phyloP scores from a whole-genome alignment of 2,113 vertebrate species.

The Colaptes auratus region DNA sequence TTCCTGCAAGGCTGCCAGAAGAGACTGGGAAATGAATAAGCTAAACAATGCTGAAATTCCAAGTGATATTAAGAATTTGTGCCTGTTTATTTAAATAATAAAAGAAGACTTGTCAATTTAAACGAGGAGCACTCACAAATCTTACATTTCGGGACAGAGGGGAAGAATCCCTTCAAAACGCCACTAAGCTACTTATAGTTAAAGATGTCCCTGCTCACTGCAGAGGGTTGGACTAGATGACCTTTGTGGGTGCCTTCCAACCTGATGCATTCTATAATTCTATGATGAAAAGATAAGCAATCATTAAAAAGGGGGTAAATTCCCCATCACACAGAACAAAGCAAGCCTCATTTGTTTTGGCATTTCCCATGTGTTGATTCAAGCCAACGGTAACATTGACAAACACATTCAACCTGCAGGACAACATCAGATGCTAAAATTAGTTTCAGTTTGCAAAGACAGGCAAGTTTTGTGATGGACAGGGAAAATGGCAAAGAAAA shows the following conservation, averaged over 20 bases:
- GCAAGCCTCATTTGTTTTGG: slow-evolving; percentile 59
- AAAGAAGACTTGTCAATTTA: slow-evolving; percentile 66
- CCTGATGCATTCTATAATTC: no score
- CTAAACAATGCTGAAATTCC: slow-evolving; percentile 76
- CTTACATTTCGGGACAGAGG: neutral
- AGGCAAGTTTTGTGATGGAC: neutral
- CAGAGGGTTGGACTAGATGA: no score
- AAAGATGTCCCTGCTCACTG: no score
- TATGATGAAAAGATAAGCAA: slow-evolving; percentile 56
- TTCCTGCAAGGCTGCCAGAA: slow-evolving; percentile 62
- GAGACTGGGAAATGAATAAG: slow-evolving; percentile 72
- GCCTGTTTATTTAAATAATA: slow-evolving; percentile 75
- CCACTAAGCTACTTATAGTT: slow-evolving; percentile 63
- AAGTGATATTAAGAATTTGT: slow-evolving; percentile 68
- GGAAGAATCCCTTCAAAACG: slow-evolving; percentile 49
- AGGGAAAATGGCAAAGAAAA: neutral
- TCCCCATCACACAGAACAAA: slow-evolving; percentile 38
- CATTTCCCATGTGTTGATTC: slow-evolving; percentile 1
- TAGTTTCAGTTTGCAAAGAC: neutral
- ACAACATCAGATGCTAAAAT: neutral
- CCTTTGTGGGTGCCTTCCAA: no score
- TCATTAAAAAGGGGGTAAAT: slow-evolving; percentile 36
- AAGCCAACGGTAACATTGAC: slow-evolving; percentile 54
- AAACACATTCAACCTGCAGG: slow-evolving; percentile 17
- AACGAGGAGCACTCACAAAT: slow-evolving; percentile 50